Percentiles rank a stretch among this genome's conserved stretches.
Conservation (phyloP, 1,140 invertebrate species). For the Chrysomallon squamiferum region DNA sequence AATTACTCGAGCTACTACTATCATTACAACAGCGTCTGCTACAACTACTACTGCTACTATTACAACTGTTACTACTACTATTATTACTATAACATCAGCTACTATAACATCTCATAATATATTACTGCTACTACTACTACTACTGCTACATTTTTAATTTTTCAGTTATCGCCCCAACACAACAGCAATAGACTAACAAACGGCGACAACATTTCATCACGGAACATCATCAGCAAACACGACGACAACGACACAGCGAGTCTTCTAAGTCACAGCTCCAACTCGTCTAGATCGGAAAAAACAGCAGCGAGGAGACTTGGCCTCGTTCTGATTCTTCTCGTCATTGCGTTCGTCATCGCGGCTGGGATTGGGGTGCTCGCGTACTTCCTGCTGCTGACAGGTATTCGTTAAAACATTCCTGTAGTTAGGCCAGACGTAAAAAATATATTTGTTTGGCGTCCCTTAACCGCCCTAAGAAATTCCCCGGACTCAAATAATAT, state of each 20-base stretch:
- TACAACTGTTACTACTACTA: no score
- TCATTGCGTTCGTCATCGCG: constrained; percentile 18
- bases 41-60: no score
- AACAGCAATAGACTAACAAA: background rate
- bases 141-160: no score
- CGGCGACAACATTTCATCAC: background rate
- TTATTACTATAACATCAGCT: no score
- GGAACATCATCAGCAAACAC: no score
- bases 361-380: constrained; percentile 12
- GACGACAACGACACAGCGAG: constrained; percentile 15
- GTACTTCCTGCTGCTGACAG: constrained; percentile 18
- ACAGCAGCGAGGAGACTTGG: constrained; percentile 1
- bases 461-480: background rate
- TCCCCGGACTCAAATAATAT: background rate
- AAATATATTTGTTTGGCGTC: no score
- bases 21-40: no score
- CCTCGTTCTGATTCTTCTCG: constrained; percentile 12
- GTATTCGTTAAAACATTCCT: background rate
- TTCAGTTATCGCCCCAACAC: background rate
- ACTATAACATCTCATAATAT: no score
- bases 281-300: constrained; percentile 6
- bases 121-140: no score
- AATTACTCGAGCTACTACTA: no score
- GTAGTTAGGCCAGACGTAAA: no score
- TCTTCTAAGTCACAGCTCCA: constrained; percentile 4